Evolutionary conservation across 2,113 vertebrate genomes (phyloP), one percentile per base, ranked within the genome.

Genomic region (human (Homo sapiens)): DNA sequence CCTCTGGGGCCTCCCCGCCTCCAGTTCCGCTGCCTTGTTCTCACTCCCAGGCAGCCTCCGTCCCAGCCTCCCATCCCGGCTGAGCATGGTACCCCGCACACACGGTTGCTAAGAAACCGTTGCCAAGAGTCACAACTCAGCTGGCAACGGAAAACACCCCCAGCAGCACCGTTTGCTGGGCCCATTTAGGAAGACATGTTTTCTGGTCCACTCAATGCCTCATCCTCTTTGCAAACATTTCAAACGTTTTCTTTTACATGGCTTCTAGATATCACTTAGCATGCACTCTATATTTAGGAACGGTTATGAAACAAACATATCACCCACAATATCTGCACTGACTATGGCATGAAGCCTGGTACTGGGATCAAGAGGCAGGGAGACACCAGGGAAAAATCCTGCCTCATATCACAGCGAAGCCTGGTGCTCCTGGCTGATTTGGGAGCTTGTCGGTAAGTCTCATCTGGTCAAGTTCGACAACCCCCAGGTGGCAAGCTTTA

Each of bases 21-120:
- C 61, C 50, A n/a, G 80, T 90, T 70, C 94, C 8, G 27, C 66
- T 10, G 40, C 93, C 76, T 61, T 2, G 16, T 7, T 81, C 81
- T 66, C 20, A 3, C 59, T 76, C 90, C 59, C 68, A 1, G 0
- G 50, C 84, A 85, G 94, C 85, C 93, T 88, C 64, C 11, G 22
- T 35, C 35, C 2, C 57, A 17, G 70, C 35, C 93, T 98, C 98
- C 88, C 92, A 97, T 97, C 97, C 97, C 13, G 1, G 96, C 82
- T 20, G 27, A 97, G 97, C 93, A 61, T 79, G 96, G 98, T 98
- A 98, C 98, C 98, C 88, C 55, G 92, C 97, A 96, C 94, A 61
- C 94, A 85, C 0, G 35, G 99, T 99, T 99, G 99, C 99, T 98
- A 99, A 98, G 99, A 98, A 97, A 99, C 99, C 23, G 99, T 99